Base-by-base conservation (phyloP, 2,113 vertebrate species). In the Meleagris gallopavo region DNA sequence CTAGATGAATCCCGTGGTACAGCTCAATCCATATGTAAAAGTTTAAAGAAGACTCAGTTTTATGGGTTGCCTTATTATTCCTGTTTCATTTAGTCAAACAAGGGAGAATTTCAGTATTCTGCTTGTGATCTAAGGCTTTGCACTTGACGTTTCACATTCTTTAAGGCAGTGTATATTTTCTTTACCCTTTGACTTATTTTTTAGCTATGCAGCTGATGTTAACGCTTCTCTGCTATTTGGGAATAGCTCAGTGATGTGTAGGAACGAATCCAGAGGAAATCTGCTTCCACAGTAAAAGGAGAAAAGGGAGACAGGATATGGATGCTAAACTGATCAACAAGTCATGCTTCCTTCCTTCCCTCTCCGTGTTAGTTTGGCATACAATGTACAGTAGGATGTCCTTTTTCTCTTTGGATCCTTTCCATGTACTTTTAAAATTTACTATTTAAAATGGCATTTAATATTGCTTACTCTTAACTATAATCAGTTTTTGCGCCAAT, bases 271-370 rank as follows among this genome's bases (percentile, higher is more conserved):
- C 61, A 93, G 43, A 93, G 95, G 94, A 96, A 96, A 40, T 96
- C 65, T 54, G 43, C 46, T 90, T 93, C 73, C 88, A 86, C 54
- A 67, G 79, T 58, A 94, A 94, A 92, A 88, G 71, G 89, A 93
- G 57, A 85, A 93, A 91, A 78, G 62, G 73, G 76, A 69, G 83
- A 88, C 93, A 95, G 93, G 95, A 95, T 95, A 64, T 81, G 73
- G 76, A 95, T 10, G 52, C 61, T 86, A 86, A 93, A 72, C 76
- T 57, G 88, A 88, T 84, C 69, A 89, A n/a, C 65, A 67, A 46
- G 40, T 69, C 96, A 72, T 94, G 67, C 60, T 73, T 93, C 90
- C 88, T 91, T 89, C 80, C 91, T 84, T 77, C 41, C 80, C 45
- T 79, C 52, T n/a, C 54, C 11, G 13, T 71, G n/a, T 82, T 86